Conservation (phyloP, 37 sponge, comb jelly and placozoan species). For the Hormiphora californensis region DNA sequence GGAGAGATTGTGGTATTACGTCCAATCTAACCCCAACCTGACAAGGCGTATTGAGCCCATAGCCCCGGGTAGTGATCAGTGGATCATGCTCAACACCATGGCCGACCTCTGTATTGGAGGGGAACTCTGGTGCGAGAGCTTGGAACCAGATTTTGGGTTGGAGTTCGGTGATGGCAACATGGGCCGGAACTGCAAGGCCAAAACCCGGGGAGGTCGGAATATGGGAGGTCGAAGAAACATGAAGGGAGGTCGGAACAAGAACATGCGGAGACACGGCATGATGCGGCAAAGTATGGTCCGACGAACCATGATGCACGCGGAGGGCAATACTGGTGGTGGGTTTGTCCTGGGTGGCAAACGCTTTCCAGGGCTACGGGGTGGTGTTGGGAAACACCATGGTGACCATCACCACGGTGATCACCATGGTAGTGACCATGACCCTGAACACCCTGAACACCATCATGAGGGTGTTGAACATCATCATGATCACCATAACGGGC, state of each 20-base stretch:
- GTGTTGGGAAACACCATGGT: too few relatives aligned
- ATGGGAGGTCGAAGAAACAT: background rate
- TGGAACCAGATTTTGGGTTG: background rate
- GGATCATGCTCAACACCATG: constrained; percentile 29
- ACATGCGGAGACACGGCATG: background rate
- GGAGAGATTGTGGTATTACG: background rate
- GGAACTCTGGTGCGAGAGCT: background rate
- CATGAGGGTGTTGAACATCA: too few relatives aligned
- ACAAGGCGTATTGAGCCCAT: background rate
- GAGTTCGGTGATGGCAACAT: background rate
- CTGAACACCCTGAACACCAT: too few relatives aligned
- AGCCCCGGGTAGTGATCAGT: background rate
- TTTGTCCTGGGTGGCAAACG: background rate
- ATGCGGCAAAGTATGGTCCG: background rate
- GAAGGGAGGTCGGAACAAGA: background rate
- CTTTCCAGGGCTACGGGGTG: too few relatives aligned
- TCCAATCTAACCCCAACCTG: constrained; percentile 10
- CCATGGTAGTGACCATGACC: background rate
- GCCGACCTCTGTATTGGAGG: constrained; percentile 34
- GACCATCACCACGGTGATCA: too few relatives aligned
- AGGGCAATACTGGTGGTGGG: too few relatives aligned
- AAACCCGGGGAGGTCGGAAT: background rate
- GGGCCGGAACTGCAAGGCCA: too few relatives aligned
- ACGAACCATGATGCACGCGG: background rate
- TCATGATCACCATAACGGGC: too few relatives aligned